Evolutionary conservation across 1,140 invertebrate genomes (phyloP).

Genomic region (Sitobion miscanthi): DNA sequence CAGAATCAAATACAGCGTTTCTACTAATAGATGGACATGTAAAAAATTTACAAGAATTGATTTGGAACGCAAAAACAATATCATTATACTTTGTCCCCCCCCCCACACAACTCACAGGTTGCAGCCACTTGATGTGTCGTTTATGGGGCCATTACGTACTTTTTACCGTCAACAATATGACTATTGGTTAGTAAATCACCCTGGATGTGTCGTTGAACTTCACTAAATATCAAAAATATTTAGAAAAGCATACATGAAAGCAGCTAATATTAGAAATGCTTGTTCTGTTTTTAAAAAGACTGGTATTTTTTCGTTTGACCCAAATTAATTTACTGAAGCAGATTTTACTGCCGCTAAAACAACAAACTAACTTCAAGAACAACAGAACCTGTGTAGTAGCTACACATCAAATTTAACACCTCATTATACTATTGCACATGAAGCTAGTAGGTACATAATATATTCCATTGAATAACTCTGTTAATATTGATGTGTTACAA

Average conservation of each 20-base stretch:
- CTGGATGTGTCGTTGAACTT: conserved; percentile 58
- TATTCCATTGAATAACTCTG: too few relatives aligned
- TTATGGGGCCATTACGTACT: conserved; percentile 58
- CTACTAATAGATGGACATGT: conserved; percentile 59
- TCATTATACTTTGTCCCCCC: conserved; percentile 62
- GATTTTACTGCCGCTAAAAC: neutral
- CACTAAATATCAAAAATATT: conserved; percentile 52
- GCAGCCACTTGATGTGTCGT: conserved; percentile 62
- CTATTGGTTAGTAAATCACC: conserved; percentile 56
- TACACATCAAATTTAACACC: too few relatives aligned
- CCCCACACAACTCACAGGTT: conserved; percentile 61
- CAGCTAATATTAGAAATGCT: neutral
- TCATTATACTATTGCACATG: too few relatives aligned
- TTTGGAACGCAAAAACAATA: conserved; percentile 60
- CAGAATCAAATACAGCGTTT: conserved; percentile 25
- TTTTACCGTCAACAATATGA: conserved; percentile 58
- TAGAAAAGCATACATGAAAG: neutral
- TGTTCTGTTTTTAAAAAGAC: neutral
- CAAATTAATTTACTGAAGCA: neutral
- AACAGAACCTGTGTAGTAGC: too few relatives aligned
- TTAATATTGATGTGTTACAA: too few relatives aligned
- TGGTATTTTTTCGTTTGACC: neutral
- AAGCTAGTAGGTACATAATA: too few relatives aligned
- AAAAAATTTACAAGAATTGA: conserved; percentile 57
- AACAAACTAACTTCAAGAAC: neutral